Conservation (phyloP, 2,888 invertebrate genomes). For the Tetramorium bicarinatum region DNA sequence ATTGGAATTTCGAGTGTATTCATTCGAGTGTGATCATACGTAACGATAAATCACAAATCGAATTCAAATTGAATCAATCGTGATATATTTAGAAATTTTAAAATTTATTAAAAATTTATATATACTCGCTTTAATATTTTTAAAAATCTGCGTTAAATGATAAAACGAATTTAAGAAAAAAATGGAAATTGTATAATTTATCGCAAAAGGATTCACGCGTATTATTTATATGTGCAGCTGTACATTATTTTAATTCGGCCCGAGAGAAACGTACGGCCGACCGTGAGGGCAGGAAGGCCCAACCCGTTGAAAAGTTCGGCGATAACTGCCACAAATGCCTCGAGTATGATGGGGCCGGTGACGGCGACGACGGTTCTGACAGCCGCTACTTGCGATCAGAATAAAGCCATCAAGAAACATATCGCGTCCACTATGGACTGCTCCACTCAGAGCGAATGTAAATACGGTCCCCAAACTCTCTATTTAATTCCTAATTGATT, state of each 20-base stretch:
- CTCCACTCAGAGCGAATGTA: constrained; percentile 84
- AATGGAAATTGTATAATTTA: constrained; percentile 19
- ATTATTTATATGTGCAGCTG: constrained; percentile 87
- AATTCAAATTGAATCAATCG: neutral
- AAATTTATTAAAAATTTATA: neutral
- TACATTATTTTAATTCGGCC: constrained; percentile 96
- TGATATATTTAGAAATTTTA: neutral
- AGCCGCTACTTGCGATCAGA: constrained; percentile 90
- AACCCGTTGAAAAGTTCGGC: constrained; percentile 89
- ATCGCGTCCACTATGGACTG: constrained; percentile 85
- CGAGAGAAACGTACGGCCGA: constrained; percentile 95
- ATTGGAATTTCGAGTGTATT: neutral
- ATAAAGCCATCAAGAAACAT: constrained; percentile 90
- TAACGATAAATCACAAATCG: neutral
- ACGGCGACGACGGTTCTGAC: constrained; percentile 90
- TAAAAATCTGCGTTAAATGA: neutral
- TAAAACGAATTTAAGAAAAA: neutral
- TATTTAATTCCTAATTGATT: neutral
- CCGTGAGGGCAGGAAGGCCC: constrained; percentile 92
- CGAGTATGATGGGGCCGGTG: constrained; percentile 90
- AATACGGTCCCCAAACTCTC: constrained; percentile 63
- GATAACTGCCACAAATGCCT: constrained; percentile 88
- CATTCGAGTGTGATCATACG: neutral
- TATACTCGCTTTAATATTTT: neutral
- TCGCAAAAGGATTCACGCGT: neutral